Base-by-base conservation (phyloP, 2,797 vertebrate species). In the Etheostoma perlongum region DNA sequence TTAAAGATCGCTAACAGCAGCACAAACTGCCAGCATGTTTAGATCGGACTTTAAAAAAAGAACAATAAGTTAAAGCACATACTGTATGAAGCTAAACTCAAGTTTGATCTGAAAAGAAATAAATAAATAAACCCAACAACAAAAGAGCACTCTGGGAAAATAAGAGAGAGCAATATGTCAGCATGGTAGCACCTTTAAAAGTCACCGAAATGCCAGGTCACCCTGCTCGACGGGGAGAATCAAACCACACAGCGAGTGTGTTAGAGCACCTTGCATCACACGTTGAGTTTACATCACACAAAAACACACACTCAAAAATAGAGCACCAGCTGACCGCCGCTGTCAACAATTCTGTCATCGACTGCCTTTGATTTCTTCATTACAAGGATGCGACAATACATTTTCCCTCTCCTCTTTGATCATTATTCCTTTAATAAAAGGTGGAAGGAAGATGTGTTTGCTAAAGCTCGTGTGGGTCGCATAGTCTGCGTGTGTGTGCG, bases 121-220 rank as follows among this genome's bases (percentile, higher is more conserved):
- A 11, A 73, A 81, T 66, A 77, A 89, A 81, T 68, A 78, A 83
- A 0, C 0, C 16, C 23, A 54, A 68, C 49, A 82, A 73, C 62
- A 81, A 68, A 83, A 81, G 78, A 72, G 44, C 19, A 68, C 74
- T 82, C 70, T 81, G 81, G 74, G 84, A 85, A 89, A 86, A 91
- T 87, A 40, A 40, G 85, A 89, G 86, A 85, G 86, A 78, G 85
- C 86, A 90, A 91, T 92, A 88, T 94, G 93, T 92, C 88, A 92
- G 79, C 79, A 49, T 86, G 90, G 91, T 89, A 92, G 91, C 94
- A 92, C 93, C 92, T 94, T 89, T 91, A 95, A 95, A 95, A 95
- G 95, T 95, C 95, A 96, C 81, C 49, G 90, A 95, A 96, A 95
- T 96, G 95, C 93, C 94, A 96, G 94, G 94, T 95, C 94, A 93